phyloP scores from a whole-genome alignment of 2,113 vertebrate species.

The Burhinus bistriatus region DNA sequence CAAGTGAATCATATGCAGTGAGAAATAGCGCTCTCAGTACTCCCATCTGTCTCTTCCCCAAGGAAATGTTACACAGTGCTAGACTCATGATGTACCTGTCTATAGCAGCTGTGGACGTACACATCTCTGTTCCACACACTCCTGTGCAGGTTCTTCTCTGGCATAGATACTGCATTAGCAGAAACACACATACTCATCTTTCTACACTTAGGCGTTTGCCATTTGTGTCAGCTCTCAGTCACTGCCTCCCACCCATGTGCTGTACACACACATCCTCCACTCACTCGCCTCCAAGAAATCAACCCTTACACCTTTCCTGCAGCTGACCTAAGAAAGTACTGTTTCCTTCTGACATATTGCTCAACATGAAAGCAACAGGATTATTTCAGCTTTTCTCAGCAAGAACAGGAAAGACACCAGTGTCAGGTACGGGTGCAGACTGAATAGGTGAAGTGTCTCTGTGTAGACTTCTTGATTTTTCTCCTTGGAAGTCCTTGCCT shows the following conservation, averaged over 20 bases:
- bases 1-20: not conserved
- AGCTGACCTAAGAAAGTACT: not conserved
- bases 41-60: not conserved
- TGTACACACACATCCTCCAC: not conserved
- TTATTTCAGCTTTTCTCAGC: conserved; percentile 9
- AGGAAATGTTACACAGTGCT: not conserved
- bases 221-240: accelerated
- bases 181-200: not conserved
- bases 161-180: not conserved
- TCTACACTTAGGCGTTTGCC: not conserved
- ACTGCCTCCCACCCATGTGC: not conserved
- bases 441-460: not conserved
- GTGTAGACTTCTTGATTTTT: not conserved
- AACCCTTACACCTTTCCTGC: not conserved
- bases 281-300: not conserved
- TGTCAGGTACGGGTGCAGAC: not conserved
- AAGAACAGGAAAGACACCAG: not conserved
- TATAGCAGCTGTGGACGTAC: not conserved
- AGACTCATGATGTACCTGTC: not conserved
- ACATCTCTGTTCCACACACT: not conserved
- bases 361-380: not conserved
- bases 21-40: not conserved
- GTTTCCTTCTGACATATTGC: not conserved
- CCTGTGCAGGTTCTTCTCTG: not conserved
- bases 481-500: conserved; percentile 1